These are phyloP conservation scores for Tanypteryx hageni DNA, from an alignment of 2,888 invertebrate species.

Conservation along the genomic window DNA sequence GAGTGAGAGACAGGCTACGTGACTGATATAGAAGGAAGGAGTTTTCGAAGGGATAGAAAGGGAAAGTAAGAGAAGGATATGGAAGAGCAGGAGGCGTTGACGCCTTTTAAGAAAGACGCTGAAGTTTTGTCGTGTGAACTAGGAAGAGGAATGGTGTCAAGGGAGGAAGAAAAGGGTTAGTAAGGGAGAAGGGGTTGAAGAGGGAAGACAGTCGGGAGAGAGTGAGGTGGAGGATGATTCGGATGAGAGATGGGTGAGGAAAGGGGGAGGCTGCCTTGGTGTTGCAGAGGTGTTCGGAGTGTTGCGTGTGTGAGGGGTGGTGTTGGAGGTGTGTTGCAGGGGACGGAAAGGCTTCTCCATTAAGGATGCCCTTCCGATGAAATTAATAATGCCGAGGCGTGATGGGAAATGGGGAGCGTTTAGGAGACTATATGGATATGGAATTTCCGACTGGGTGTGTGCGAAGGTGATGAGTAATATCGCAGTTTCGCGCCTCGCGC, in stretches of 20 bases:
- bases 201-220: background rate
- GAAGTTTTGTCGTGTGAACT: constrained; percentile 28
- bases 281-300: background rate
- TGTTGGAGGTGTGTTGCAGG: background rate
- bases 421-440: background rate
- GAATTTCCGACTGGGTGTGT: background rate
- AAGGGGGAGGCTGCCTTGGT: no score
- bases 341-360: background rate
- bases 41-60: background rate
- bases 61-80: background rate
- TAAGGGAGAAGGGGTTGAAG: background rate
- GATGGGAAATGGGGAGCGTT: constrained; percentile 13
- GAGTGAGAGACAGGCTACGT: background rate
- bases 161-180: background rate
- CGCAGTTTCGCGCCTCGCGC: background rate
- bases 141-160: background rate
- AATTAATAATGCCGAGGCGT: constrained; percentile 37
- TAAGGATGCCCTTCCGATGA: constrained; percentile 41
- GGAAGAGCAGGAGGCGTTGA: constrained; percentile 18
- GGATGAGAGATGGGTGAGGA: constrained; percentile 13
- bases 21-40: background rate
- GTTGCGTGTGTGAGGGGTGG: background rate
- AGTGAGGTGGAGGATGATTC: constrained; percentile 3
- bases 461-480: constrained; percentile 4
- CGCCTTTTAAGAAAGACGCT: background rate